phyloP scores from a whole-genome alignment of 2,888 invertebrate genomes.

The Chouioia cunea region DNA sequence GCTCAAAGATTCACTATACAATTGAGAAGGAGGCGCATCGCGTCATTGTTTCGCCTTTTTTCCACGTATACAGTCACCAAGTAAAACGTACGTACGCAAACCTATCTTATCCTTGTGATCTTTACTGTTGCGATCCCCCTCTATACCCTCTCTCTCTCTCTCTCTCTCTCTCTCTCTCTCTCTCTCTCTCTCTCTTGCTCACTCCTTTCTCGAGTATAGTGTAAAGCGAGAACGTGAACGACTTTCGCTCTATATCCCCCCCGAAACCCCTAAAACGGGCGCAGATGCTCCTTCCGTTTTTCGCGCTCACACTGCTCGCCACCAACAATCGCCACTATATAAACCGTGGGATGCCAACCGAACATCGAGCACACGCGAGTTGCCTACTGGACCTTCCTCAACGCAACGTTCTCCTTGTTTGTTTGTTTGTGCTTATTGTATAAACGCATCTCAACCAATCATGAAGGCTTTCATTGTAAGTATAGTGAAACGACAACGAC shows the following conservation, averaged over 20 bases:
- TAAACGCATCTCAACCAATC: slow-evolving; percentile 1
- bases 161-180: no score
- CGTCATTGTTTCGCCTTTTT: background rate
- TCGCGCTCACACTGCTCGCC: slow-evolving; percentile 16
- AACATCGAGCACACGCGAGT: slow-evolving; percentile 56
- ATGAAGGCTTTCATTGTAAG: slow-evolving; percentile 54
- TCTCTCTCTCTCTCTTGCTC: no score
- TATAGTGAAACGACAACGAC: slow-evolving; percentile 39
- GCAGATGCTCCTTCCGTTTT: slow-evolving; percentile 6
- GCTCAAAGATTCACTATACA: no score
- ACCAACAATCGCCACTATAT: slow-evolving; percentile 48
- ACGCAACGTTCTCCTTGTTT: slow-evolving; percentile 26
- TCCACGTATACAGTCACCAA: background rate
- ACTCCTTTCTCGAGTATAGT: no score
- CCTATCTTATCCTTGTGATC: no score
- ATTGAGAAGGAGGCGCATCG: background rate
- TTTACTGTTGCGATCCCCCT: no score
- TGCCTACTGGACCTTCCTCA: slow-evolving; percentile 50
- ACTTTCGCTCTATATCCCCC: background rate
- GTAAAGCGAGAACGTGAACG: background rate
- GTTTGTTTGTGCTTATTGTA: slow-evolving; percentile 11
- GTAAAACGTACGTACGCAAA: no score
- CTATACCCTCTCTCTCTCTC: background rate
- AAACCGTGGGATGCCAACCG: slow-evolving; percentile 56
- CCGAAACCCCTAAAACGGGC: no score